Percentiles rank a stretch among this genome's conserved stretches.
These are phyloP conservation scores for Pilophorus perplexus DNA, from an alignment of 2,888 invertebrate species.

Conservation along the genomic window DNA sequence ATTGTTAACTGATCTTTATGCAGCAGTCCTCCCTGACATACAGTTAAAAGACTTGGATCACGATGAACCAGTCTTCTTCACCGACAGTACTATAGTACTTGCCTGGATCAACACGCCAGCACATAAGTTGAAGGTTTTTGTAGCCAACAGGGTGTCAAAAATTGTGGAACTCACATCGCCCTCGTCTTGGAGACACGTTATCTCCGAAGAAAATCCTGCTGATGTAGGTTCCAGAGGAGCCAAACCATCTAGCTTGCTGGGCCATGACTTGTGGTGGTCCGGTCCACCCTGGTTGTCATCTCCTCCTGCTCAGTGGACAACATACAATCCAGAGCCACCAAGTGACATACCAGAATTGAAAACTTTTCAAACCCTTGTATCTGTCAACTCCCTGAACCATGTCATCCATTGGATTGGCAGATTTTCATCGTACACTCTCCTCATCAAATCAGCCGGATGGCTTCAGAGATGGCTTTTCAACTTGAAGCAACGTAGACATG, in stretches of 20 bases:
- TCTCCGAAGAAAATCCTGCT: conserved; percentile 4
- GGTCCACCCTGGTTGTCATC: not conserved
- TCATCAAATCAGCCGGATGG: conserved; percentile 13
- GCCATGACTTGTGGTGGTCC: conserved; percentile 7
- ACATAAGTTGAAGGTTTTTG: conserved; percentile 24
- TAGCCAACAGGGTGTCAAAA: conserved; percentile 21
- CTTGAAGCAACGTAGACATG: too few species aligned
- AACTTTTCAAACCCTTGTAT: too few species aligned
- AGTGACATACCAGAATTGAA: conserved; percentile 1
- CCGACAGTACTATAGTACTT: conserved; percentile 49
- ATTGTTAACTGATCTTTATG: conserved; percentile 40
- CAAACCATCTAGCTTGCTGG: not conserved
- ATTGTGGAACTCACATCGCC: not conserved
- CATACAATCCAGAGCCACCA: not conserved
- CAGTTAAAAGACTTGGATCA: conserved; percentile 2
- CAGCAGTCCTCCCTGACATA: not conserved
- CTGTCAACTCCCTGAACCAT: not conserved
- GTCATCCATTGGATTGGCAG: conserved; percentile 5
- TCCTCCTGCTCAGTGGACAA: not conserved
- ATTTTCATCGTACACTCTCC: not conserved
- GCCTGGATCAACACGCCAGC: conserved; percentile 7
- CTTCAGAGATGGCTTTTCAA: not conserved
- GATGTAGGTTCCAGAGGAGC: conserved; percentile 20
- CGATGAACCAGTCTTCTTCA: conserved; percentile 44
- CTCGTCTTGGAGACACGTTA: conserved; percentile 5